Evolutionary conservation across 2,888 invertebrate species (phyloP), one percentile per base, ranked within the genome.

Genomic region (Mamestra brassicae): DNA sequence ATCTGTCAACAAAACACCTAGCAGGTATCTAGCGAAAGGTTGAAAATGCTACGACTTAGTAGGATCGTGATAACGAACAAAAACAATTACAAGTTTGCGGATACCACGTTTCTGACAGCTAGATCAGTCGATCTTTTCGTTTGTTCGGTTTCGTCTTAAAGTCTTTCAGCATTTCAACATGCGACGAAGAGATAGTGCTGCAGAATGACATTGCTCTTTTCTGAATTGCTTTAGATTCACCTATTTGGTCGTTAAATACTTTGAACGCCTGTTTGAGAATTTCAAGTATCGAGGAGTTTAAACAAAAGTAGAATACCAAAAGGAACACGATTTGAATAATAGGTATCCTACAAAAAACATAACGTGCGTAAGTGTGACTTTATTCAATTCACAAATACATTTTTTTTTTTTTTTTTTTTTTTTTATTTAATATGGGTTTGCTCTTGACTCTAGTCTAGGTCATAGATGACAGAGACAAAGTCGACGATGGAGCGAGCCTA

Each of bases 1-100:
- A 95, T 95, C 95, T 94, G 90, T 92, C 93, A 93, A 93, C 94
- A 92, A 92, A 93, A 92, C 89, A 91, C 85, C 90, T 89, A 92
- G 87, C 91, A 87, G 87, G 86, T 88, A 89, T 86, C 86, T 88
- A 83, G 67, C 65, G 78, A 87, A 90, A 86, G 85, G 86, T 86
- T 79, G 55, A 76, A 80, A 82, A 80, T 80, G 45, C 42, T 62
- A 77, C 71, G 63, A 61, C 66, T 76, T 76, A 80, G 72, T 83
- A 69, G 38, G n/a, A 76, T 76, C 61, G 50, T 45, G 83, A 81
- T 79, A 79, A 70, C 67, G 47, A 11, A 72, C 74, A 64, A 80
- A 71, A 74, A 80, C 68, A 80, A 80, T 78, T 68, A 74, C 50
- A 74, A 64, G 55, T 50, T 38, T 50, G 3, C n/a, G 34, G n/a